Evolutionary conservation across 2,888 invertebrate genomes (phyloP), one percentile per base, ranked within the genome.

Genomic region (Apamea epomidion): DNA sequence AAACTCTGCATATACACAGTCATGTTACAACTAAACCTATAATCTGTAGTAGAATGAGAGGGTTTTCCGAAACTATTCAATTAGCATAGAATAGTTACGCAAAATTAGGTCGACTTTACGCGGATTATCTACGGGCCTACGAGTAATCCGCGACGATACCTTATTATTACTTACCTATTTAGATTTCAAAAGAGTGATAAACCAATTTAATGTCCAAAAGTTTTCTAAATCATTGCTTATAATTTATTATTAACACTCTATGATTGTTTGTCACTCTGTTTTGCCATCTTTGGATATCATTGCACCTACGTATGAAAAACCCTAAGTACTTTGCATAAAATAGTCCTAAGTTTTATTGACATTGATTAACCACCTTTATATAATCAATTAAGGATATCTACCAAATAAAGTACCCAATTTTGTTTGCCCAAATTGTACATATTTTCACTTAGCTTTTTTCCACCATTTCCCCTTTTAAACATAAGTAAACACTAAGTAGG

Each of bases 161-260:
- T 60, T 16, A 8, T 37, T 32, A 32, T 32, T 32, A 32, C 32
- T 32, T 8, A 42, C 10, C 4, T 45, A n/a, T 21, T 37, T 21
- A 68, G 8, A n/a, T 32, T 21, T 25, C n/a, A n/a, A 18, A 48
- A 21, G 37, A n/a, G 14, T 1, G 14, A 29, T 29, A 76, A 76
- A 29, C 7, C 0, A 73, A 25, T 16, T 4, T 5, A 12, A 10
- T 42, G 16, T 21, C 1, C 16, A 21, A 21, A 42, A 42, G 3
- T 42, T 72, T 42, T 75, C 29, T 10, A 71, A 21, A 42, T 21
- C n/a, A 75, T 75, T 29, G 21, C 16, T 51, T 54, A 48, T n/a
- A 42, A 42, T 42, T 42, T 42, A 42, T 42, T 42, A 42, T 42
- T 42, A 3, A 7, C 37, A 37, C 37, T 37, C 37, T 37, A 37